Conservation (phyloP, 2,797 vertebrate species). For the Eidolon dupreanum region DNA sequence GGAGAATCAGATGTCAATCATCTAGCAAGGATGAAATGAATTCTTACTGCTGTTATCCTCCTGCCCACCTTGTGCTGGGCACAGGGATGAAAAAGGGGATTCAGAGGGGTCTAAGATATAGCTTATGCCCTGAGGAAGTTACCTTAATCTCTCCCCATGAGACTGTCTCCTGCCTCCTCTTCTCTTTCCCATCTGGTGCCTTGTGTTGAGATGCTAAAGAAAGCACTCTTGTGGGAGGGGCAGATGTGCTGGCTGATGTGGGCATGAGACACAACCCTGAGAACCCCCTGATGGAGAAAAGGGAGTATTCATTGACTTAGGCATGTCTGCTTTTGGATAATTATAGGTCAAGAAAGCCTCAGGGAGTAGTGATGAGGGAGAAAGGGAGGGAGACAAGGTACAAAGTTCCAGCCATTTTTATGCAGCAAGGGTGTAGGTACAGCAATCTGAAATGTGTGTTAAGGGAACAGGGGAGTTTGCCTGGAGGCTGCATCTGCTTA, state of each 20-base stretch:
- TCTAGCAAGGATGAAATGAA: not conserved
- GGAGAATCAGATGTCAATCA: not conserved
- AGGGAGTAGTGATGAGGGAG: not conserved
- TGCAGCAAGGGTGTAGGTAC: not conserved
- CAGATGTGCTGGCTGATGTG: not conserved
- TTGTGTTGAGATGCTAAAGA: not conserved
- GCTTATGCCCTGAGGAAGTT: not conserved
- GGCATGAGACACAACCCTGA: not conserved
- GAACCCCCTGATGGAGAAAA: not conserved
- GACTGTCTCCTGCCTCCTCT: not conserved
- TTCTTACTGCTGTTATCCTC: conserved; percentile 12
- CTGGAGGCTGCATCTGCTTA: not conserved
- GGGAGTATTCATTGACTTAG: not conserved
- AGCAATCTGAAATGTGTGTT: not conserved
- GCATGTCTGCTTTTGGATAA: not conserved
- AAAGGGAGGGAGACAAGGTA: not conserved
- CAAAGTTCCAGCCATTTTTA: conserved; percentile 5
- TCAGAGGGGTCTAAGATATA: not conserved
- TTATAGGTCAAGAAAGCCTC: not conserved
- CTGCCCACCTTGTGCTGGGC: not conserved
- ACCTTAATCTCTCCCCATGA: not conserved
- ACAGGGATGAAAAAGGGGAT: not conserved
- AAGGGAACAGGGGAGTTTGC: not conserved
- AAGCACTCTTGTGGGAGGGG: not conserved
- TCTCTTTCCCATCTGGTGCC: not conserved